phyloP scores from a whole-genome alignment of 2,797 vertebrate genomes.

The Lagocephalus sceleratus region DNA sequence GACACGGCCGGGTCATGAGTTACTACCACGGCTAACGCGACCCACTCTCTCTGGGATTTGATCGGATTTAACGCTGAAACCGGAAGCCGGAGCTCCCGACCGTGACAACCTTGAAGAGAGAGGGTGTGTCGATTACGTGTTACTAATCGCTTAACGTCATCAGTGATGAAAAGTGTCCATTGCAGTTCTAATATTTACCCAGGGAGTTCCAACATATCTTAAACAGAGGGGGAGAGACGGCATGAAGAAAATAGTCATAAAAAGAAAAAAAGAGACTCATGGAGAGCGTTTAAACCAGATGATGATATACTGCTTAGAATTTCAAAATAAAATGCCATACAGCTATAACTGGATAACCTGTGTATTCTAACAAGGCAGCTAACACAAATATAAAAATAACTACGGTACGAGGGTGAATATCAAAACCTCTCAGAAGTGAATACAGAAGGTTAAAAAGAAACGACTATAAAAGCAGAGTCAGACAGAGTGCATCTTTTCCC shows the following conservation, averaged over 20 bases:
- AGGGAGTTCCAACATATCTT: constrained; percentile 56
- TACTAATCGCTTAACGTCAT: constrained; percentile 25
- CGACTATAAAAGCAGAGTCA: constrained; percentile 5
- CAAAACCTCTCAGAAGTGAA: background rate
- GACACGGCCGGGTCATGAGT: constrained; percentile 26
- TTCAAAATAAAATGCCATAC: no score
- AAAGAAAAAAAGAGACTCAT: no score
- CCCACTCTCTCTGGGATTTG: constrained; percentile 34
- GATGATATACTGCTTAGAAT: no score
- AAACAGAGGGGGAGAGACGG: constrained; percentile 26
- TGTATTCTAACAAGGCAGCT: no score
- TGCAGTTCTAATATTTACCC: constrained; percentile 51
- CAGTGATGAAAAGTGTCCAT: constrained; percentile 40
- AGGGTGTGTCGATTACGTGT: constrained; percentile 30
- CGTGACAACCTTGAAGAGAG: constrained; percentile 24
- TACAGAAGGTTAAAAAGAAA: constrained; percentile 2
- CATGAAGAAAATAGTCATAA: no score
- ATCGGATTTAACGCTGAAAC: constrained; percentile 46
- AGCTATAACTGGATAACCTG: no score
- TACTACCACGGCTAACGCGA: constrained; percentile 23
- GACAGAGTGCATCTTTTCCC: constrained; percentile 14
- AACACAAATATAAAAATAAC: constrained; percentile 16
- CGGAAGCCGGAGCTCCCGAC: constrained; percentile 21
- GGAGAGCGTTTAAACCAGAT: no score
- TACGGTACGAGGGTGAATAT: background rate